Base-by-base conservation (phyloP, 2,797 vertebrate species). In the Alosa sapidissima region DNA sequence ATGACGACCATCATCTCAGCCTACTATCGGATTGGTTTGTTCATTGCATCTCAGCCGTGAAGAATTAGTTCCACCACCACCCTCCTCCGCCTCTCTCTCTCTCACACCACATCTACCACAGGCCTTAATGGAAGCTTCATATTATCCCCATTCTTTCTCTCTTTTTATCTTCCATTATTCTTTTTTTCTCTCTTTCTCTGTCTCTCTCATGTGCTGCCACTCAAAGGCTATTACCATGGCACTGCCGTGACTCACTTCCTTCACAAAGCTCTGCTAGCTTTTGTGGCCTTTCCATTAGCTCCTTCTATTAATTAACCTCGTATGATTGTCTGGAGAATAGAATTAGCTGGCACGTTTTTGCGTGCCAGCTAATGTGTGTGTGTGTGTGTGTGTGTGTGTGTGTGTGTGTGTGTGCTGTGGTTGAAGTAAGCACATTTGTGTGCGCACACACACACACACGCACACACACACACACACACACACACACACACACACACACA, bases 21-120 rank as follows among this genome's bases (percentile, higher is more conserved):
- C 82, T 45, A 45, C 54, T 62, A 28, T 65, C 75, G n/a, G 54
- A 83, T 51, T 81, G 82, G 52, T 86, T 83, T 83, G 82, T 81
- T 24, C 52, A 55, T 54, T 14, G 21, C 14, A 13, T 82, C 11
- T 19, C 33, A 68, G 28, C 81, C 60, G 36, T 85, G 55, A 85
- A 85, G 81, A 62, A 72, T 49, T 45, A 49, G 55, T 81, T 58
- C 55, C 45, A 33, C 52, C 28, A n/a, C 45, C 52, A 21, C 55
- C 16, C 81, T n/a, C 47, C 13, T 24, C 36, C 72, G 65, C 47
- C 62, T 28, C n/a, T 54, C 65, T 13, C 65, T 41, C 65, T 11
- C 65, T 41, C 65, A 65, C 8, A n/a, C 55, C 55, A 58, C 55
- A 58, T 58, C 19, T 19, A 41, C 0, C 13, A 41, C 13, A 65